Percentiles rank a stretch among this genome's conserved stretches.
phyloP scores from a whole-genome alignment of 2,797 vertebrate species.

The Leuciscus waleckii region DNA sequence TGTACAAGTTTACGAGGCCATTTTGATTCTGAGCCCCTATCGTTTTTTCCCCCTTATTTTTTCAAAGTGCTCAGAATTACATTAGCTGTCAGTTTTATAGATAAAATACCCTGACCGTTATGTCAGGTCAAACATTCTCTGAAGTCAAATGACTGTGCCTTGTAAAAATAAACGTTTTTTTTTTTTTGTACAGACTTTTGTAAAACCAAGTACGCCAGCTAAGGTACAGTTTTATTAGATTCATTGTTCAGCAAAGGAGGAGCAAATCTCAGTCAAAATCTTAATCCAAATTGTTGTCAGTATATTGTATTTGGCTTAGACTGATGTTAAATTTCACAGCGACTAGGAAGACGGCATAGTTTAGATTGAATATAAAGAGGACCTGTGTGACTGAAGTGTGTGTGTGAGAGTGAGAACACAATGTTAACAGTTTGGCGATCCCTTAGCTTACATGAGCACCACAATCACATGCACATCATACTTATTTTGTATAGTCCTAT shows the following conservation, averaged over 20 bases:
- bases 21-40: slow-evolving; percentile 11
- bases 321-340: not conserved
- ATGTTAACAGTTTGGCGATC: slow-evolving; percentile 22
- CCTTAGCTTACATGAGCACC: slow-evolving; percentile 41
- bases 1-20: slow-evolving; percentile 30
- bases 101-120: slow-evolving; percentile 9
- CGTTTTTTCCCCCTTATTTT: not conserved
- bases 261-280: not conserved
- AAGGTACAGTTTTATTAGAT: slow-evolving; percentile 37
- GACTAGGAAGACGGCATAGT: not conserved
- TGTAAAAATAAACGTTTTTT: slow-evolving; percentile 20
- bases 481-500: slow-evolving; percentile 19
- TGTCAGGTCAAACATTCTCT: slow-evolving; percentile 3
- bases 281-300: not conserved
- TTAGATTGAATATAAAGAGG: slow-evolving; percentile 38
- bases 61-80: slow-evolving; percentile 24
- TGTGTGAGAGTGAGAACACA: slow-evolving; percentile 19
- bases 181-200: slow-evolving; percentile 40
- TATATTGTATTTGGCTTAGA: slow-evolving; percentile 8
- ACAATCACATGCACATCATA: slow-evolving; percentile 31
- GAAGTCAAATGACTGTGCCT: slow-evolving; percentile 54
- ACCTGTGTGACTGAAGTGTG: slow-evolving; percentile 48
- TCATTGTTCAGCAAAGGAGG: not conserved
- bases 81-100: slow-evolving; percentile 35
- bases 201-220: slow-evolving; percentile 23